phyloP scores from a whole-genome alignment of 1,140 invertebrate species.

The Hylaeus volcanicus region DNA sequence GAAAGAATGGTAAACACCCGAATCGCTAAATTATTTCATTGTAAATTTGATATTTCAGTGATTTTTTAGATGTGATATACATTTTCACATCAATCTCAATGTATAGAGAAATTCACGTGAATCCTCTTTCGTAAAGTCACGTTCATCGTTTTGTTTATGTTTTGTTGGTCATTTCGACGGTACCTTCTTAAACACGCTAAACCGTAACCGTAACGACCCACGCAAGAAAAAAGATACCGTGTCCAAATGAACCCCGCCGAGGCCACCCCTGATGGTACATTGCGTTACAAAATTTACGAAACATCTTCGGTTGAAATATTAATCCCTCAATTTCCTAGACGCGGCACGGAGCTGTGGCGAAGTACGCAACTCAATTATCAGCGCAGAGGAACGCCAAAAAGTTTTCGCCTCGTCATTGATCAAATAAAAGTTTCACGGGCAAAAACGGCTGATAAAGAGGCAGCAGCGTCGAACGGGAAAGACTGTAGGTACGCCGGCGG shows the following conservation, averaged over 20 bases:
- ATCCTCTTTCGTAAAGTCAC: too few species aligned
- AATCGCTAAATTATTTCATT: too few species aligned
- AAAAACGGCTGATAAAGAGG: conserved; percentile 22
- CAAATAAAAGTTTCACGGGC: conserved; percentile 34
- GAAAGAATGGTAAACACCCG: too few species aligned
- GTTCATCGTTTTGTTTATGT: too few species aligned
- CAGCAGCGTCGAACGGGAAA: not conserved
- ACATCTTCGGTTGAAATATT: conserved; percentile 28
- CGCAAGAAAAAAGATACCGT: not conserved
- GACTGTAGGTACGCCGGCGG: not conserved
- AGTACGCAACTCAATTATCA: conserved; percentile 44
- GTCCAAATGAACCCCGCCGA: not conserved
- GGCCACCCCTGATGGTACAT: not conserved
- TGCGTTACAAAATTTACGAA: conserved; percentile 14
- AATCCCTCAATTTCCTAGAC: conserved; percentile 35
- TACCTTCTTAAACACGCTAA: too few species aligned
- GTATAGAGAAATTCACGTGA: too few species aligned
- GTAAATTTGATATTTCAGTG: too few species aligned
- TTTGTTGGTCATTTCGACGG: too few species aligned
- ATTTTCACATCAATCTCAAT: too few species aligned
- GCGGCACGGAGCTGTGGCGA: not conserved
- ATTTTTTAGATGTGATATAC: too few species aligned
- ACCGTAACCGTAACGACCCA: too few species aligned
- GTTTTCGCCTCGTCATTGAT: conserved; percentile 37
- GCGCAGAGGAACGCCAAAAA: conserved; percentile 20